phyloP scores from a whole-genome alignment of 2,888 invertebrate genomes.

The Rhyacophila evoluta region DNA sequence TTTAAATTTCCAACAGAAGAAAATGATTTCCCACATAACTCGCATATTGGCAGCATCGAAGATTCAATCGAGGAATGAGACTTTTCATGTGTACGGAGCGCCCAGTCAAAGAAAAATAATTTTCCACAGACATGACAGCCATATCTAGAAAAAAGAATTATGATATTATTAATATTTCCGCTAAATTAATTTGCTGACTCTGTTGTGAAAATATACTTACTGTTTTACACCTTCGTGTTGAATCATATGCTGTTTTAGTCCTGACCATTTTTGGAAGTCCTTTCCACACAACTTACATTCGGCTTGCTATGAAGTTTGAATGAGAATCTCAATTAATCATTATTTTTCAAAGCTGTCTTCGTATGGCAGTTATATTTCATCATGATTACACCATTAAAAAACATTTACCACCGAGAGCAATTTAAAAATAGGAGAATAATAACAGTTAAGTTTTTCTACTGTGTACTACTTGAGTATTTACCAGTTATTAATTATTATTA shows the following conservation, averaged over 20 bases:
- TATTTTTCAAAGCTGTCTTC: too few relatives aligned
- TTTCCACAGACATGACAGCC: slow-evolving; percentile 39
- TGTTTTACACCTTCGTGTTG: slow-evolving; percentile 47
- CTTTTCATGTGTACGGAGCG: slow-evolving; percentile 38
- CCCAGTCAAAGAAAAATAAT: slow-evolving; percentile 47
- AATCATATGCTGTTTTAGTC: slow-evolving; percentile 48
- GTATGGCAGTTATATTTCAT: too few relatives aligned
- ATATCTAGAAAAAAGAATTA: slow-evolving; percentile 28
- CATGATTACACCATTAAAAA: too few relatives aligned
- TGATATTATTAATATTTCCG: too few relatives aligned
- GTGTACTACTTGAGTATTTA: too few relatives aligned
- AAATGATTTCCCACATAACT: slow-evolving; percentile 47
- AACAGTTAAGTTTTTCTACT: too few relatives aligned
- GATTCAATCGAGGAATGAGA: slow-evolving; percentile 19
- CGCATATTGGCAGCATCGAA: slow-evolving; percentile 35
- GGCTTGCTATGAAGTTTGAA: slow-evolving; percentile 45
- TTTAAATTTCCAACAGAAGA: slow-evolving; percentile 45
- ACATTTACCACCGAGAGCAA: too few relatives aligned
- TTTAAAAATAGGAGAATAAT: too few relatives aligned
- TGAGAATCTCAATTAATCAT: too few relatives aligned
- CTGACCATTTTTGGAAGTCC: slow-evolving; percentile 48
- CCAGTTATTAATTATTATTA: too few relatives aligned
- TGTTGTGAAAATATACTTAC: slow-evolving; percentile 37
- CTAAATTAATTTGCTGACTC: too few relatives aligned
- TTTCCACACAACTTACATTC: slow-evolving; percentile 45